Conservation (phyloP, 2,113 vertebrate genomes). For the Echinops telfairi region DNA sequence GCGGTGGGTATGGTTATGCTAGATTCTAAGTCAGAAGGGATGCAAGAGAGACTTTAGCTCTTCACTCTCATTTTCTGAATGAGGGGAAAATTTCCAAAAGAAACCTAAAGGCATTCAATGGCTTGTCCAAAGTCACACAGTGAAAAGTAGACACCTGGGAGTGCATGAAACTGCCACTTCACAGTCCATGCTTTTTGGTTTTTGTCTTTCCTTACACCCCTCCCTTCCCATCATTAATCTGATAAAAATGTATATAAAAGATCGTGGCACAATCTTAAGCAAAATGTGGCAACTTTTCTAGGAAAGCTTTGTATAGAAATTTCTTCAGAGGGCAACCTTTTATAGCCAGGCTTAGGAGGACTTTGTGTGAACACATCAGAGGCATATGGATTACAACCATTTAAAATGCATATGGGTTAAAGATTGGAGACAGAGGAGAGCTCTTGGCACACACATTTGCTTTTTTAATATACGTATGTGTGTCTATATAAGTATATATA, state of each 20-base stretch:
- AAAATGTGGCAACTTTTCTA: constrained; percentile 32
- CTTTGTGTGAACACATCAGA: constrained; percentile 56
- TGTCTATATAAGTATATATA: constrained; percentile 62
- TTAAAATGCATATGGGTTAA: constrained; percentile 69
- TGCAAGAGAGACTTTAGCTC: background rate
- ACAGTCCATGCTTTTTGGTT: background rate
- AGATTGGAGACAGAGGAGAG: constrained; percentile 43
- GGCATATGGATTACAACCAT: constrained; percentile 53
- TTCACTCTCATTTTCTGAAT: background rate
- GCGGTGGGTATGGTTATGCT: accelerated
- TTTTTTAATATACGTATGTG: constrained; percentile 57
- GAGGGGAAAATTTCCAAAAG: background rate
- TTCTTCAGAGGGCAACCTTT: constrained; percentile 30
- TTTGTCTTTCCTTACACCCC: background rate
- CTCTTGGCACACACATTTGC: constrained; percentile 67
- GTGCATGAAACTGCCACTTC: background rate
- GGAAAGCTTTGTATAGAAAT: constrained; percentile 15
- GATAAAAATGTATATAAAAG: background rate
- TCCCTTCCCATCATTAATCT: background rate
- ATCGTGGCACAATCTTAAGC: background rate
- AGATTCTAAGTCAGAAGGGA: background rate
- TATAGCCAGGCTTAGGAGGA: constrained; percentile 37
- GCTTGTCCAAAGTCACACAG: background rate
- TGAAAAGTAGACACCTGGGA: background rate
- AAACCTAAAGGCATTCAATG: background rate